Conservation (phyloP, 1,140 invertebrate species). For the Trachelipus rathkii region DNA sequence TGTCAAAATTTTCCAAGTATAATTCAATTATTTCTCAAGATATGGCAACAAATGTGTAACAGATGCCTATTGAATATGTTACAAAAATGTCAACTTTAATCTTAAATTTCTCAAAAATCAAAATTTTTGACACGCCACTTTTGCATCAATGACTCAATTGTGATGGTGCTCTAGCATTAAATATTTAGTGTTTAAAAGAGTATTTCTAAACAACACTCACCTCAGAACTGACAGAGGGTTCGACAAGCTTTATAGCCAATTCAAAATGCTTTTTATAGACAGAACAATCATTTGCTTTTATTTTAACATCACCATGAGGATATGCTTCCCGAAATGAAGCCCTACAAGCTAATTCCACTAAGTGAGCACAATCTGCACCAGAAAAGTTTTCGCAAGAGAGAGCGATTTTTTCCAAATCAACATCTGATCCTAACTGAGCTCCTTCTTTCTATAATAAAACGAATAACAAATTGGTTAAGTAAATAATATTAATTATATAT, state of each 20-base stretch:
- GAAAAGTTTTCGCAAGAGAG: slow-evolving; percentile 71
- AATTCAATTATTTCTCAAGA: no score
- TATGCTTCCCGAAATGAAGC: slow-evolving; percentile 72
- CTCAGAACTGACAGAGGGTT: slow-evolving; percentile 54
- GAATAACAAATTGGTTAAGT: background rate
- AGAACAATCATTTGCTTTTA: slow-evolving; percentile 2
- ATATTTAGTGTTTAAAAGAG: no score
- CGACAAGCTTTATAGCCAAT: slow-evolving; percentile 66
- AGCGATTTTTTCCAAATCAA: slow-evolving; percentile 68
- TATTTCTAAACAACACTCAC: slow-evolving; percentile 43
- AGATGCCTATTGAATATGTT: no score
- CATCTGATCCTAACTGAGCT: slow-evolving; percentile 56
- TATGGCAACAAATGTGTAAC: no score
- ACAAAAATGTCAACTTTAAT: no score
- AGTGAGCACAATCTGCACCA: slow-evolving; percentile 70
- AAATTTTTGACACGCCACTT: no score
- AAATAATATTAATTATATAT: no score
- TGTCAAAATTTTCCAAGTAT: no score
- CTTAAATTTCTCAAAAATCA: no score
- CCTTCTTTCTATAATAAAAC: background rate
- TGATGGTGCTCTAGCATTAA: no score
- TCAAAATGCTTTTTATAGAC: slow-evolving; percentile 58
- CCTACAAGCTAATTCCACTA: slow-evolving; percentile 78
- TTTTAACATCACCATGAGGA: slow-evolving; percentile 56
- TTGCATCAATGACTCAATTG: no score